Percentiles rank a stretch among this genome's conserved stretches.
Conservation (phyloP, 2,888 invertebrate species). For the Crepidodera aurea region DNA sequence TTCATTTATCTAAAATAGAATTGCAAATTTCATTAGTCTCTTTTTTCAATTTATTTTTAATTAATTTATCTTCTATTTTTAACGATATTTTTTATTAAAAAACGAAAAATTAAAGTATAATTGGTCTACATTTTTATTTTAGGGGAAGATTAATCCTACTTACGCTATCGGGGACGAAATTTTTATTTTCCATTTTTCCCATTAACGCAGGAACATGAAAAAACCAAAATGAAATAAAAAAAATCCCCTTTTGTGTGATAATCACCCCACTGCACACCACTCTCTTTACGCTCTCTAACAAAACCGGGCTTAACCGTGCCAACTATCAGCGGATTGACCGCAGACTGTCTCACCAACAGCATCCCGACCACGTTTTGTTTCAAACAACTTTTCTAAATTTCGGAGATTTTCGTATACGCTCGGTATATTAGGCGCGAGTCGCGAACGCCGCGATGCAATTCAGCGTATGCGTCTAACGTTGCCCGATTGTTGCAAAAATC, state of each 20-base stretch:
- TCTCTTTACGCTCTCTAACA: slow-evolving; percentile 55
- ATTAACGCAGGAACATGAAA: slow-evolving; percentile 40
- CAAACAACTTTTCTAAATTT: slow-evolving; percentile 17
- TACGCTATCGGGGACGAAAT: slow-evolving; percentile 59
- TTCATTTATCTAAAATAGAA: too few species aligned
- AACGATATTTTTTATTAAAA: too few species aligned
- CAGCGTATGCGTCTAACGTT: background rate
- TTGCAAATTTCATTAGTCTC: too few species aligned
- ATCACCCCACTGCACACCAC: slow-evolving; percentile 60
- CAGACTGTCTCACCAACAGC: slow-evolving; percentile 20
- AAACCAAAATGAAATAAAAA: slow-evolving; percentile 45
- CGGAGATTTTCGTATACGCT: background rate
- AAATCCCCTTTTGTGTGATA: slow-evolving; percentile 39
- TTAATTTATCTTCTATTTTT: too few species aligned
- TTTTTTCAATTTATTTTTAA: too few species aligned
- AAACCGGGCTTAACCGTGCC: slow-evolving; percentile 35
- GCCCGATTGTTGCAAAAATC: too few species aligned
- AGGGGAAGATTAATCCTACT: too few species aligned
- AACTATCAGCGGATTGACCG: background rate
- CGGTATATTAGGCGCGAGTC: background rate
- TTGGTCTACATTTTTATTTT: too few species aligned
- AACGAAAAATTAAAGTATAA: too few species aligned
- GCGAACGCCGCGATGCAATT: background rate
- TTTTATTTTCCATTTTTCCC: slow-evolving; percentile 54
- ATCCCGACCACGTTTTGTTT: slow-evolving; percentile 33